Percentiles rank a stretch among this genome's conserved stretches.
phyloP scores from a whole-genome alignment of 2,113 vertebrate species.

The Peucedramus taeniatus region DNA sequence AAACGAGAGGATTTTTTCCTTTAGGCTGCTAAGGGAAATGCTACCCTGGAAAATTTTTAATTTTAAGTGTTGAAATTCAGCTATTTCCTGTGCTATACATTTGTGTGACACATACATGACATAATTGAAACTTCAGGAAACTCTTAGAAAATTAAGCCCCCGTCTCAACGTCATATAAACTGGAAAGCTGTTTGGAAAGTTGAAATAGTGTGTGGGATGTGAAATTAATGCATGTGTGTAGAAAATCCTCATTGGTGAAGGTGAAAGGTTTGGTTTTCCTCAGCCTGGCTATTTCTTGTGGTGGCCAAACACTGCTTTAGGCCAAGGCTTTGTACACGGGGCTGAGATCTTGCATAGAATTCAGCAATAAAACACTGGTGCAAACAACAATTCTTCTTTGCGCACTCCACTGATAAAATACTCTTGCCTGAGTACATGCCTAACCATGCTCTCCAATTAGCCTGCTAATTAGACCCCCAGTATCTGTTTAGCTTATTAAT shows the following conservation, averaged over 20 bases:
- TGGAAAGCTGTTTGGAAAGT: slow-evolving; percentile 45
- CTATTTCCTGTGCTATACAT: slow-evolving; percentile 49
- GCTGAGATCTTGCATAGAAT: not conserved
- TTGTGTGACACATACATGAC: slow-evolving; percentile 29
- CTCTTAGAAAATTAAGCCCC: slow-evolving; percentile 3
- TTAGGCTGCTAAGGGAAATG: not conserved
- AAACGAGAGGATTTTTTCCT: slow-evolving; percentile 34
- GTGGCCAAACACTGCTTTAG: not conserved
- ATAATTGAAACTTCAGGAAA: slow-evolving; percentile 55
- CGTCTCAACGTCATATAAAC: not conserved
- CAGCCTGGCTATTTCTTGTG: not conserved
- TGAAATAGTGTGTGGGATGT: not conserved
- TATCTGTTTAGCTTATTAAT: slow-evolving; percentile 37
- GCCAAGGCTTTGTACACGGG: not conserved
- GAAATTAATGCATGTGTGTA: not conserved
- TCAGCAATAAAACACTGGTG: not conserved
- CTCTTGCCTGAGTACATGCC: not conserved
- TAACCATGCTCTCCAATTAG: not conserved
- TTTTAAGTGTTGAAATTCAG: slow-evolving; percentile 67
- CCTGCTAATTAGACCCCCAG: not conserved
- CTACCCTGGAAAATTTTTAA: slow-evolving; percentile 52
- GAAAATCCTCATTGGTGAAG: not conserved
- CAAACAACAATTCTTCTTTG: not conserved
- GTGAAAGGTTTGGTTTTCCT: not conserved
- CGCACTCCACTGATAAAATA: not conserved